Percentiles rank a stretch among this genome's conserved stretches.
phyloP scores from a whole-genome alignment of 2,113 vertebrate species.

The Poeciliopsis occidentalis region DNA sequence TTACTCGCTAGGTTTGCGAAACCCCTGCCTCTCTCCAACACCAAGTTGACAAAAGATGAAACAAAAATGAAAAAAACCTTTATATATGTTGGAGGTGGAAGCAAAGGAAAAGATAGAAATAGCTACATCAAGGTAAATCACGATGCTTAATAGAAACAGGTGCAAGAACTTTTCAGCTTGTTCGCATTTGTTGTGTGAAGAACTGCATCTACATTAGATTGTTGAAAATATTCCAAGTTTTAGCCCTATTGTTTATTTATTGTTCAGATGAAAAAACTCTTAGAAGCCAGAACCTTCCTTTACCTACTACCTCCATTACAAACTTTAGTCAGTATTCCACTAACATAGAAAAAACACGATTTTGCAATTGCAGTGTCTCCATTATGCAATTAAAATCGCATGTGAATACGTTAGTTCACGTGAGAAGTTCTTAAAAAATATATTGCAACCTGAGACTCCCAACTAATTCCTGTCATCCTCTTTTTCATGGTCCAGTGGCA shows the following conservation, averaged over 20 bases:
- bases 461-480: too few species aligned
- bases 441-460: too few species aligned
- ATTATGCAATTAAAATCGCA: too few species aligned
- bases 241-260: background rate
- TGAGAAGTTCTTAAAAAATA: too few species aligned
- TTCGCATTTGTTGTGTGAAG: conserved; percentile 12
- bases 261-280: background rate
- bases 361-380: too few species aligned
- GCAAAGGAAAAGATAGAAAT: conserved; percentile 37
- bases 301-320: background rate
- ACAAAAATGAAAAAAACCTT: conserved; percentile 45
- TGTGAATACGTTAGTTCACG: too few species aligned
- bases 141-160: conserved; percentile 19
- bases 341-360: too few species aligned
- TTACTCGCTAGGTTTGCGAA: conserved; percentile 59
- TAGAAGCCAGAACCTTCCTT: background rate
- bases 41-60: conserved; percentile 53
- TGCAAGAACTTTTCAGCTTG: conserved; percentile 2
- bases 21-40: conserved; percentile 42
- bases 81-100: conserved; percentile 34
- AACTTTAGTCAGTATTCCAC: too few species aligned
- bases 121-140: conserved; percentile 16
- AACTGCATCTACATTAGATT: background rate
- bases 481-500: too few species aligned
- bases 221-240: background rate